Base-by-base conservation (phyloP, 2,888 invertebrate genomes). In the Caenorhabditis drosophilae region DNA sequence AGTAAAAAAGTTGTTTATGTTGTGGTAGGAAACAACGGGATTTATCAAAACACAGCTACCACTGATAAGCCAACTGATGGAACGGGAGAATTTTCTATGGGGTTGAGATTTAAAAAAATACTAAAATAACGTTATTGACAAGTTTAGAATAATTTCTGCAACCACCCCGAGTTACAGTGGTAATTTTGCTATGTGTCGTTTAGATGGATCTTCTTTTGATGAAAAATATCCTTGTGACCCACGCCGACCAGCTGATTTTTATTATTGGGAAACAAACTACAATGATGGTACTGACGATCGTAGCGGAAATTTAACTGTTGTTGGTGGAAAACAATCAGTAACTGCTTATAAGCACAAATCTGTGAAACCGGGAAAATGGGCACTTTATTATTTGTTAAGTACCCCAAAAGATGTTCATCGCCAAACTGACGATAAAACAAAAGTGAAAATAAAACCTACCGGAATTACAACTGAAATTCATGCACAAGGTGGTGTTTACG, bases 331-430 rank as follows among this genome's bases (percentile, higher is more conserved):
- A 11, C 6, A 4, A 2, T 31, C 48, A 12, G 60, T 59, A 0
- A 54, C 67, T 0, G 35, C 42, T 0, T 77, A 75, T 57, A 54
- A 42, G 7, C 70, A 64, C 48, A 81, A 79, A 44, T 49, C 79
- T 2, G 75, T 81, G 11, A 70, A 73, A 20, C 78, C 80, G 9
- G 81, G 81, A 73, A 63, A 68, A 66, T 82, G 82, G 82, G 45
- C 48, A 34, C 48, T 82, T 25, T 81, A 61, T 55, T 78, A 75
- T 51, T 36, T 82, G 40, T 34, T 60, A 15, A 70, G 70, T 34
- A 55, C 52, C 0, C 73, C 78, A 40, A 79, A 75, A 47, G 67
- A 70, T 40, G 60, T 80, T 15, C 57, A 72, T 38, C 42, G 70
- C 23, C 47, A 67, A 27, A 75, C 80, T 0, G 40, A 55, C 15